Percentiles rank a stretch among this genome's conserved stretches.
Conservation (phyloP, 1,140 invertebrate genomes). For the Lanistes nyassanus region DNA sequence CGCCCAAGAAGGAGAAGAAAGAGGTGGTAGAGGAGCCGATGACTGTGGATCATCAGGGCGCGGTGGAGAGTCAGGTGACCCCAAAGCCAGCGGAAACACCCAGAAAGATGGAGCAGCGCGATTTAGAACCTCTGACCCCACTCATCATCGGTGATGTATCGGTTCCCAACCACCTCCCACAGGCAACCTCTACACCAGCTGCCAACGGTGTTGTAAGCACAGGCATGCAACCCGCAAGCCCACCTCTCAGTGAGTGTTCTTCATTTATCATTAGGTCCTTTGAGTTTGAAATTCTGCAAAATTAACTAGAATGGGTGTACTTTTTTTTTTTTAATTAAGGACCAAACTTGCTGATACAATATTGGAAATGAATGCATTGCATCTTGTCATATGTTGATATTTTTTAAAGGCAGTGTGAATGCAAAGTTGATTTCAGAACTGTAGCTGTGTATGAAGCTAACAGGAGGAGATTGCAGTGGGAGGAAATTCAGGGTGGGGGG, state of each 20-base stretch:
- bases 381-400: too few relatives aligned
- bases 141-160: slow-evolving; percentile 34
- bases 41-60: not conserved
- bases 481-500: too few relatives aligned
- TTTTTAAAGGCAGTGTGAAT: too few relatives aligned
- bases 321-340: not conserved
- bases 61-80: slow-evolving; percentile 10
- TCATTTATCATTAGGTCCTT: not conserved
- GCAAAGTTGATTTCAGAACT: too few relatives aligned
- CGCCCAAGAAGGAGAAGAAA: not conserved
- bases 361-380: too few relatives aligned
- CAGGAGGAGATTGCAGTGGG: too few relatives aligned
- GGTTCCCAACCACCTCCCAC: slow-evolving; percentile 37
- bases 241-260: slow-evolving; percentile 39
- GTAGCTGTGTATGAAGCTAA: too few relatives aligned
- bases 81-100: slow-evolving; percentile 28
- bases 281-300: not conserved
- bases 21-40: slow-evolving; percentile 21
- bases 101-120: slow-evolving; percentile 30
- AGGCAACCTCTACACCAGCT: slow-evolving; percentile 50
- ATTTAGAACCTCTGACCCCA: slow-evolving; percentile 45
- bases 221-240: slow-evolving; percentile 31
- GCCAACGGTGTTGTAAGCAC: slow-evolving; percentile 46
- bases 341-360: too few relatives aligned
- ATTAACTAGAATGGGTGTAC: not conserved